A percentile compares a stretch with the other conserved stretches of the same genome.
phyloP scores from a whole-genome alignment of 2,113 vertebrate species.

The Montifringilla adamsi region DNA sequence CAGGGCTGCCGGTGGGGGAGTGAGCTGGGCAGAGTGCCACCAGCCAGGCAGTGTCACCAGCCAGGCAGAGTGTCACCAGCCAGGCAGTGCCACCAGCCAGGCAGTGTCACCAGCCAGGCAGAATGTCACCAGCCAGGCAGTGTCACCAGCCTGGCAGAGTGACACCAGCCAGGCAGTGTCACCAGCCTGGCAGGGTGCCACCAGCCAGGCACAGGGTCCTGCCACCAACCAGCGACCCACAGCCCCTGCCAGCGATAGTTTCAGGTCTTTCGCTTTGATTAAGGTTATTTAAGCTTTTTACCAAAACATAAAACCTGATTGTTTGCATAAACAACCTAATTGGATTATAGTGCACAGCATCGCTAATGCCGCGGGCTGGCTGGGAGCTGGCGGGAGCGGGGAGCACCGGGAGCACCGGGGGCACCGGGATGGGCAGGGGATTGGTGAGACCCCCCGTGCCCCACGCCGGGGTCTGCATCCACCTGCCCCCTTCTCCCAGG shows the following conservation, averaged over 20 bases:
- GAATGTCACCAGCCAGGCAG: too few species aligned
- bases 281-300: conserved; percentile 63
- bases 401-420: neutral
- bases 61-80: too few species aligned
- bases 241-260: neutral
- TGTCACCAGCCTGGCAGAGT: neutral
- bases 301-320: conserved; percentile 62
- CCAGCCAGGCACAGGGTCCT: neutral
- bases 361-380: conserved; percentile 33
- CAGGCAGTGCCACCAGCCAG: too few species aligned
- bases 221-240: neutral
- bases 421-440: neutral
- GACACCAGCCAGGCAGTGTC: neutral
- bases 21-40: neutral
- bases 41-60: too few species aligned
- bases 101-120: neutral
- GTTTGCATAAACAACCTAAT: conserved; percentile 67
- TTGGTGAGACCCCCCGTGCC: neutral
- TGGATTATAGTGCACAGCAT: conserved; percentile 50
- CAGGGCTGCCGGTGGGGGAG: rapidly evolving
- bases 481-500: neutral
- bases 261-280: conserved; percentile 17
- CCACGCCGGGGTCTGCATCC: neutral
- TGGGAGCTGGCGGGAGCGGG: neutral
- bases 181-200: neutral